Conservation (phyloP, 2,888 invertebrate genomes). For the Leptopilina syphax region DNA sequence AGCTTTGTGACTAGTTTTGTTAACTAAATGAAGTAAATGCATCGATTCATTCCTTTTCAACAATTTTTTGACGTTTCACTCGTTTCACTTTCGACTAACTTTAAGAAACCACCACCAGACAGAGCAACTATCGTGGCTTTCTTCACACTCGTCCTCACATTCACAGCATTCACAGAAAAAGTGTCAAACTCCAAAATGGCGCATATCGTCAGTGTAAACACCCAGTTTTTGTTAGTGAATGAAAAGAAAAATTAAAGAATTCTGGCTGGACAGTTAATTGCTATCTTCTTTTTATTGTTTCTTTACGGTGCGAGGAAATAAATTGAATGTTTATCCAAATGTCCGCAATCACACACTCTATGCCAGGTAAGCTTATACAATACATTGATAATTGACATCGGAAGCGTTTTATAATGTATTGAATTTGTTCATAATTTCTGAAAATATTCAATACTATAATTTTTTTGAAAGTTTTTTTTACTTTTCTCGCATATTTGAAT, state of each 20-base stretch:
- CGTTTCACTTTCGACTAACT: neutral
- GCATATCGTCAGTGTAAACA: slow-evolving; percentile 73
- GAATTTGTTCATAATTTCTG: neutral
- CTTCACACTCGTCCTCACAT: neutral
- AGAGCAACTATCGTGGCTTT: slow-evolving; percentile 5
- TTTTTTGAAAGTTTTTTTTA: too few species aligned
- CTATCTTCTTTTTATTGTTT: slow-evolving; percentile 46
- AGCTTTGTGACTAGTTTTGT: too few species aligned
- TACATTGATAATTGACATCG: slow-evolving; percentile 51
- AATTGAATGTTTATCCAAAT: slow-evolving; percentile 76
- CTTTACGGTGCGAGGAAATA: slow-evolving; percentile 47
- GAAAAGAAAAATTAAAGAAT: slow-evolving; percentile 42
- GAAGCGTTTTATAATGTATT: slow-evolving; percentile 46
- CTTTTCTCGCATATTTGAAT: neutral
- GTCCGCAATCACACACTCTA: slow-evolving; percentile 76
- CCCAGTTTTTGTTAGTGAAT: slow-evolving; percentile 66
- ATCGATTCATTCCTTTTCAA: neutral
- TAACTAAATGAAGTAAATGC: neutral
- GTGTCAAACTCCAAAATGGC: slow-evolving; percentile 73
- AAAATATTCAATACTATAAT: neutral
- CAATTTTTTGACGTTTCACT: neutral
- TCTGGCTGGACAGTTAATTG: slow-evolving; percentile 35
- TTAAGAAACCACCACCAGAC: neutral
- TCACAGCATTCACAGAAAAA: slow-evolving; percentile 14
- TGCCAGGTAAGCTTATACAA: slow-evolving; percentile 71